Percentiles rank a stretch among this genome's conserved stretches.
Evolutionary conservation across 2,888 invertebrate genomes (phyloP).

Genomic region (Unio pictorum): DNA sequence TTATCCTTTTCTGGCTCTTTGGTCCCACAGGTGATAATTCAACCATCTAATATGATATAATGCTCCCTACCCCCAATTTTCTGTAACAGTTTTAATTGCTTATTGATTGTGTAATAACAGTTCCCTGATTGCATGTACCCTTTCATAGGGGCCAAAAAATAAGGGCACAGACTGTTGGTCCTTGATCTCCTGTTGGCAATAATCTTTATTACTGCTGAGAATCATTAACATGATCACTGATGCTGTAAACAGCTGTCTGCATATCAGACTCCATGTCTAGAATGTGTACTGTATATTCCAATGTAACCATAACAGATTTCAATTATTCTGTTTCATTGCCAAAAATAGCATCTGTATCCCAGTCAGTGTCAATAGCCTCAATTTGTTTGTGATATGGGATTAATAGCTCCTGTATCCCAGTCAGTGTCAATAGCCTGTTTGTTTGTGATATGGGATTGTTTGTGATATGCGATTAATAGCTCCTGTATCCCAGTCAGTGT

Average conservation of each 20-base stretch:
- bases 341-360: not conserved
- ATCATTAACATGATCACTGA: too few relatives aligned
- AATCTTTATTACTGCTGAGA: too few relatives aligned
- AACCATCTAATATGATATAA: not conserved
- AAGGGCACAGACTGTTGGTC: not conserved
- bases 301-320: not conserved
- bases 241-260: too few relatives aligned
- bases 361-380: not conserved
- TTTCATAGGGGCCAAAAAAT: slow-evolving; percentile 2
- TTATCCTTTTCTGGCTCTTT: not conserved
- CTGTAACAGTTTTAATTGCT: not conserved
- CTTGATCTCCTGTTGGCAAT: too few relatives aligned
- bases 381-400: not conserved
- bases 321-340: not conserved
- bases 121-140: not conserved
- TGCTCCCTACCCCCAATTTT: not conserved
- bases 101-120: slow-evolving; percentile 1
- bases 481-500: not conserved
- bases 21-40: slow-evolving; percentile 2
- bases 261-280: too few relatives aligned
- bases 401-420: not conserved
- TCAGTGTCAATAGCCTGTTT: not conserved
- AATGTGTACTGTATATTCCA: not conserved
- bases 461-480: not conserved
- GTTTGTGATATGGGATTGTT: not conserved